Percentiles rank a stretch among this genome's conserved stretches.
Evolutionary conservation across 2,113 vertebrate genomes (phyloP).

Genomic region (Ciconia stormi): DNA sequence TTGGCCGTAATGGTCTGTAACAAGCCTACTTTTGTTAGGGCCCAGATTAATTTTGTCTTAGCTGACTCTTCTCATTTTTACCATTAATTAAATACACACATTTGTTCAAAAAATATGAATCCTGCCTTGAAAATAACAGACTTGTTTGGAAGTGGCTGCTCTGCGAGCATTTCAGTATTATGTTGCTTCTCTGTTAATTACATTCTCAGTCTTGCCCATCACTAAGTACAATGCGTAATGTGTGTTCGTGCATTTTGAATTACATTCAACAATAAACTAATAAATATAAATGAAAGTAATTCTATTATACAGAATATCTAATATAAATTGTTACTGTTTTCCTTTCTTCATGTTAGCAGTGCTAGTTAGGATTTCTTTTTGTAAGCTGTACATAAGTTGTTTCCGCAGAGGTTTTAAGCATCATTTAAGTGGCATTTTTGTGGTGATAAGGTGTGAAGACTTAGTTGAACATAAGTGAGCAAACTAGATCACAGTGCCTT

Average conservation of each 20-base stretch:
- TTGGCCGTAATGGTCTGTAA: neutral
- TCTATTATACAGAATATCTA: neutral
- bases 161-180: neutral
- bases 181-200: neutral
- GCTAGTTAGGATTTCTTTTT: neutral
- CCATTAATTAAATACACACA: neutral
- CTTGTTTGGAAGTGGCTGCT: neutral
- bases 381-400: neutral
- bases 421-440: neutral
- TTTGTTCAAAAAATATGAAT: neutral
- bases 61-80: neutral
- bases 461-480: neutral
- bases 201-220: slow-evolving; percentile 58
- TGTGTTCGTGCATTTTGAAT: slow-evolving; percentile 26
- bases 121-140: neutral
- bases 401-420: neutral
- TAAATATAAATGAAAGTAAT: neutral
- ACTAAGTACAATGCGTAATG: slow-evolving; percentile 55
- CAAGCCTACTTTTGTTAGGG: neutral
- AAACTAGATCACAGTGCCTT: neutral
- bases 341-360: neutral
- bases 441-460: neutral
- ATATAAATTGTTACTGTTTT: neutral
- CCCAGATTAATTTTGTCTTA: neutral
- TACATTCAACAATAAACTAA: neutral